A percentile compares a stretch with the other conserved stretches of the same genome.
These are phyloP conservation scores for Hypocryptadius cinnamomeus DNA, from an alignment of 2,113 vertebrate species.

Conservation along the genomic window DNA sequence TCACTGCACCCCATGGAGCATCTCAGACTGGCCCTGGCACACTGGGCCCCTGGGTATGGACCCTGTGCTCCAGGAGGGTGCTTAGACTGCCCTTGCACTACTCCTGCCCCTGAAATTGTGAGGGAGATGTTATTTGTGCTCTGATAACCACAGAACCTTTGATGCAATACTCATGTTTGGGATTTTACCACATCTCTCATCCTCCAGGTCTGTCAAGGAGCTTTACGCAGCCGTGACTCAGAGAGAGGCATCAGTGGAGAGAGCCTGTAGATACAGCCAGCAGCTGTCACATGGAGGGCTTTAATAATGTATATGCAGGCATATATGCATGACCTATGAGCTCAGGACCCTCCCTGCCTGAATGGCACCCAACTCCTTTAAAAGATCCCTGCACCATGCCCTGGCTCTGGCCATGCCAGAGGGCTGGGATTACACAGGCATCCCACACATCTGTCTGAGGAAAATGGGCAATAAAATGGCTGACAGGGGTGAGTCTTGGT, in stretches of 20 bases:
- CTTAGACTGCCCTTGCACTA: neutral
- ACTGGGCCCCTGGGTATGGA: neutral
- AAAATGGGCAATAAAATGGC: neutral
- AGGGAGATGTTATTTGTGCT: neutral
- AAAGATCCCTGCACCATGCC: neutral
- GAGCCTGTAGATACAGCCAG: neutral
- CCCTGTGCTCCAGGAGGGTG: neutral
- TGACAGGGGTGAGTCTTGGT: neutral
- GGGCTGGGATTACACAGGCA: neutral
- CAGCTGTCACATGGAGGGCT: neutral
- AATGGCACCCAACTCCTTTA: neutral
- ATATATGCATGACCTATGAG: neutral
- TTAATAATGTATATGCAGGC: neutral
- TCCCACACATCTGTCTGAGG: rapidly evolving
- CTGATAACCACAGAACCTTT: neutral
- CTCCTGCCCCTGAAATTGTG: neutral
- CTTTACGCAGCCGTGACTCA: constrained; percentile 10
- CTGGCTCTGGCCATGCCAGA: neutral
- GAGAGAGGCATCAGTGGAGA: neutral
- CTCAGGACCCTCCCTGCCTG: neutral
- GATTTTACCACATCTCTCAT: constrained; percentile 32
- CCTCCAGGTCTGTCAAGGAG: constrained; percentile 20
- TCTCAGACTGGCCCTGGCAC: neutral
- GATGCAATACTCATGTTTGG: constrained; percentile 10
- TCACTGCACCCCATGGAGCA: rapidly evolving